phyloP scores from a whole-genome alignment of 2,888 invertebrate genomes.

The Hirtodrosophila confusa region DNA sequence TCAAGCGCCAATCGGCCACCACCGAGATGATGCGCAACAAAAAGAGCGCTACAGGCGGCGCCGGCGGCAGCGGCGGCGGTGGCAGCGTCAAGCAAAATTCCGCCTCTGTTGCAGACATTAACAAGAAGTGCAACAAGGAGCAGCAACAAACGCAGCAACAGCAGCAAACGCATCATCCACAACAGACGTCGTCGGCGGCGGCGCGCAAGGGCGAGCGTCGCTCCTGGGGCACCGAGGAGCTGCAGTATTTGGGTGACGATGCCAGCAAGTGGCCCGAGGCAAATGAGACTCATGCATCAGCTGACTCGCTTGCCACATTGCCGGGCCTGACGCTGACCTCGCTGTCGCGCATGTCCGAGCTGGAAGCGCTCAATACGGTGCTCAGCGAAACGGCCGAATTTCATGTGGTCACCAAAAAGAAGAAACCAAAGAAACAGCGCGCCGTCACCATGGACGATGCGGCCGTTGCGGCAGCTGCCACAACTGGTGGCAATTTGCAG shows the following conservation, averaged over 20 bases:
- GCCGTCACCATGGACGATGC: slow-evolving; percentile 75
- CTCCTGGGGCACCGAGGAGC: slow-evolving; percentile 89
- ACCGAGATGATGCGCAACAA: slow-evolving; percentile 81
- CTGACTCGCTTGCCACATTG: neutral
- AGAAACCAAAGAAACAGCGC: slow-evolving; percentile 88
- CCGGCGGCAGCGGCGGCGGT: neutral
- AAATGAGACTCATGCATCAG: slow-evolving; percentile 1
- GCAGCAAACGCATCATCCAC: slow-evolving; percentile 19
- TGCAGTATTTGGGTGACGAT: slow-evolving; percentile 84
- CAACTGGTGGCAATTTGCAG: slow-evolving; percentile 69
- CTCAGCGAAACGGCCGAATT: slow-evolving; percentile 88
- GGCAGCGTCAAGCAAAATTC: slow-evolving; percentile 70
- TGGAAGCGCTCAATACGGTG: slow-evolving; percentile 81
- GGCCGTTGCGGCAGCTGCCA: slow-evolving; percentile 58
- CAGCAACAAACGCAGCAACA: slow-evolving; percentile 40
- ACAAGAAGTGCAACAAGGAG: slow-evolving; percentile 70
- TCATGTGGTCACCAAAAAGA: slow-evolving; percentile 92
- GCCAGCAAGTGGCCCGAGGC: slow-evolving; percentile 16
- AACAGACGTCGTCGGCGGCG: slow-evolving; percentile 7
- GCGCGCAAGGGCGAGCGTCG: slow-evolving; percentile 85
- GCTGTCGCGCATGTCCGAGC: slow-evolving; percentile 72
- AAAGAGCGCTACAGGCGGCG: slow-evolving; percentile 15
- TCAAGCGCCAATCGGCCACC: slow-evolving; percentile 81
- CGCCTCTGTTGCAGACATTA: slow-evolving; percentile 75
- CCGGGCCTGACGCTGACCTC: slow-evolving; percentile 39